A percentile compares a stretch with the other conserved stretches of the same genome.
phyloP scores from a whole-genome alignment of 2,888 invertebrate genomes.

The Adelphocoris suturalis region DNA sequence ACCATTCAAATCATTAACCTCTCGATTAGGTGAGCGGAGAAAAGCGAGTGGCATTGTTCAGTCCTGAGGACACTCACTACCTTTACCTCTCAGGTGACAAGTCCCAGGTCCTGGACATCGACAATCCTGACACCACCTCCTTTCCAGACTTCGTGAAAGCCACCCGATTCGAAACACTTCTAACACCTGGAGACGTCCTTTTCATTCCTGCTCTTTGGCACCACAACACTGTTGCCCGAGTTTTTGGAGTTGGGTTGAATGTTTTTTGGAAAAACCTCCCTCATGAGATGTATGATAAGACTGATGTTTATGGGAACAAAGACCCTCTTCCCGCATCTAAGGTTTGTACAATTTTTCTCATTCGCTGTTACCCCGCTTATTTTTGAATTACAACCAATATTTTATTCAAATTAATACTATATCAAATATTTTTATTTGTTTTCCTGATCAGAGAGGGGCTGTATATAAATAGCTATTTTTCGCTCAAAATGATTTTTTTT shows the following conservation, averaged over 20 bases:
- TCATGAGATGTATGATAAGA: slow-evolving; percentile 79
- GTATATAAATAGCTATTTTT: too few relatives aligned
- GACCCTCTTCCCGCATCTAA: slow-evolving; percentile 79
- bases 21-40: slow-evolving; percentile 78
- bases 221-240: slow-evolving; percentile 80
- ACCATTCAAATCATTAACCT: too few relatives aligned
- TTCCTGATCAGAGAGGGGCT: too few relatives aligned
- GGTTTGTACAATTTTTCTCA: slow-evolving; percentile 75
- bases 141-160: slow-evolving; percentile 79
- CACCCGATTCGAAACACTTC: slow-evolving; percentile 78
- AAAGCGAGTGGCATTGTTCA: slow-evolving; percentile 80
- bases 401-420: too few relatives aligned
- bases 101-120: slow-evolving; percentile 80
- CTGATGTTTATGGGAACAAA: slow-evolving; percentile 81
- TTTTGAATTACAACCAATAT: too few relatives aligned
- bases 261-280: slow-evolving; percentile 81
- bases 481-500: too few relatives aligned
- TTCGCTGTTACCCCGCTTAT: too few relatives aligned
- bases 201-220: slow-evolving; percentile 83
- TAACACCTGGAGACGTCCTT: slow-evolving; percentile 80
- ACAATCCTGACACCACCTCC: slow-evolving; percentile 78
- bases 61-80: slow-evolving; percentile 79
- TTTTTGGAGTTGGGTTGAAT: slow-evolving; percentile 80
- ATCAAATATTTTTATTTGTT: too few relatives aligned
- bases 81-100: slow-evolving; percentile 81